Conservation (phyloP, 2,888 invertebrate genomes). For the Hydroisotoma schaefferi region DNA sequence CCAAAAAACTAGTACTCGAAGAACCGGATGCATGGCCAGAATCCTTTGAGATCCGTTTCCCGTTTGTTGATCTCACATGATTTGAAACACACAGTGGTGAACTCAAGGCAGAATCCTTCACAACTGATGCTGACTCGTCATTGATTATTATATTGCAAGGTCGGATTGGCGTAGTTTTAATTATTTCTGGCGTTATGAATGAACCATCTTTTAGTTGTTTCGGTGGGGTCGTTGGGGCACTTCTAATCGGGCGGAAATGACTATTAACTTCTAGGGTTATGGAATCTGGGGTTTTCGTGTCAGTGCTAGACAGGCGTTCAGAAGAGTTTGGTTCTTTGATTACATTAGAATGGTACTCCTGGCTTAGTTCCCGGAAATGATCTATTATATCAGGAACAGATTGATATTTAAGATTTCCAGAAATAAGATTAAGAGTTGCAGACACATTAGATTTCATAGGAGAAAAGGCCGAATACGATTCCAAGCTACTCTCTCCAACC, state of each 20-base stretch:
- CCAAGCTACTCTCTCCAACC: no score
- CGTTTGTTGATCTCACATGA: background rate
- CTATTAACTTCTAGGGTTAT: slow-evolving; percentile 41
- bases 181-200: slow-evolving; percentile 38
- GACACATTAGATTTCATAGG: background rate
- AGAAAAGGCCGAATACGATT: background rate
- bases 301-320: background rate
- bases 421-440: background rate
- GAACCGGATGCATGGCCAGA: slow-evolving; percentile 24
- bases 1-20: slow-evolving; percentile 5
- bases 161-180: slow-evolving; percentile 36
- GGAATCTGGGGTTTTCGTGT: slow-evolving; percentile 34
- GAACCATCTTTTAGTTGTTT: slow-evolving; percentile 39
- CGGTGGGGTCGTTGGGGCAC: slow-evolving; percentile 46
- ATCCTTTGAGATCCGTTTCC: slow-evolving; percentile 27
- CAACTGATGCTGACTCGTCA: slow-evolving; percentile 19
- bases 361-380: background rate
- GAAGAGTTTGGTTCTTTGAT: background rate
- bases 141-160: no score
- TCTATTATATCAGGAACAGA: background rate
- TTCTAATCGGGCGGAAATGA: slow-evolving; percentile 44
- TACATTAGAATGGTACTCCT: background rate
- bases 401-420: background rate
- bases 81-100: slow-evolving; percentile 10
- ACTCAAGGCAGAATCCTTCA: background rate